Base-by-base conservation (phyloP, 2,113 vertebrate genomes). In the Xenopus laevis region DNA sequence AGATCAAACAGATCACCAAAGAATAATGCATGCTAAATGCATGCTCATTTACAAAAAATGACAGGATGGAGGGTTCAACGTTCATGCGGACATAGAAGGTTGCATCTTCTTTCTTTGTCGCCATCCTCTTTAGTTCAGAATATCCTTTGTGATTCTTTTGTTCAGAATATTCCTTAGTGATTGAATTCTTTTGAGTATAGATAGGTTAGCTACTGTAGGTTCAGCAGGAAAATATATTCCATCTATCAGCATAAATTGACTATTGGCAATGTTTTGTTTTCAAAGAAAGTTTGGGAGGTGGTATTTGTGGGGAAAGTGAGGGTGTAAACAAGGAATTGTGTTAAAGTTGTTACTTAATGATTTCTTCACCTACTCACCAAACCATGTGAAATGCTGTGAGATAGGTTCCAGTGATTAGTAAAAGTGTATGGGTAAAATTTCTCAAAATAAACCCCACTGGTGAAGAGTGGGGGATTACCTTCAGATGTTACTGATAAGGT, bases 401-500 rank as follows among this genome's bases (percentile, higher is more conserved):
- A 69, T 74, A 79, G 71, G 27, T 61, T 46, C 77, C 77, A 68
- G 46, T 79, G 1, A 50, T 91, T 90, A 93, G 87, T 89, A 82
- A 83, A 46, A 83, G 68, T 12, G n/a, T 78, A 10, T 1, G 74
- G 50, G 62, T 80, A 53, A 50, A 77, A 80, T 79, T 74, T 78
- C 85, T 83, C 77, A 91, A 83, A 81, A 45, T 85, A 82, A 85
- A 85, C 83, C 83, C 81, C 77, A 46, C 33, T 68, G 79, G 77
- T 71, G 80, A 85, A 74, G 82, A 85, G 84, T 85, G 82, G 65
- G 71, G 82, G 81, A 81, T 93, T 91, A 92, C 91, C 90, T 93
- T 89, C 83, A 2, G 66, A 78, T 83, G 85, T 93, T 83, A 96
- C 83, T 85, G 86, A 87, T 87, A 98, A 94, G 21, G 84, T 88